Evolutionary conservation across 2,797 vertebrate genomes (phyloP), one percentile per base, ranked within the genome.

Genomic region (Lepilemur ruficaudatus): DNA sequence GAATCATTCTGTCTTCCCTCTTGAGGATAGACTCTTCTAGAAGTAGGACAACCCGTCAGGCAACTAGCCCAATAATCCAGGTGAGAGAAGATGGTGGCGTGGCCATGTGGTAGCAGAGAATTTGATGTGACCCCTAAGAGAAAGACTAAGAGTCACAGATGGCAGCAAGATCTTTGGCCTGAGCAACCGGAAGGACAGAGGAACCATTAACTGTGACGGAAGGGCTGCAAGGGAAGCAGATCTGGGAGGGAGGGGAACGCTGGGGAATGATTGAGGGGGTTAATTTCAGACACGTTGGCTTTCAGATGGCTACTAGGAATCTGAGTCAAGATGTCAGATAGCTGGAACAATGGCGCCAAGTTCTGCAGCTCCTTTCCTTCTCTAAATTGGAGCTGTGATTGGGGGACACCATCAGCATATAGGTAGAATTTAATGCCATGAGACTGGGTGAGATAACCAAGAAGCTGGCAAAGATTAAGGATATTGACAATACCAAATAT

Each of bases 161-260:
- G 4, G 20, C 35, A 22, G 22, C 30, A 48, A 52, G 63, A 20
- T 11, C 69, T 91, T 38, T 30, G 43, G 4, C 57, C 43, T 63
- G 18, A 35, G 25, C 57, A 20, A 70, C 32, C 3, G 4, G 17
- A 61, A 81, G n/a, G 50, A 59, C 9, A 22, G 9, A 55, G 46
- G 25, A 9, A 11, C 20, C 48, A 30, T 6, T 43, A 28, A 61
- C 38, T 23, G 8, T 22, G 52, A 97, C 41, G 46, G 38, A 2
- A 46, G 83, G 48, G 6, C 11, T 30, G 12, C 1, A 25, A 4
- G 13, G 59, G 48, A 75, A 79, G 43, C 79, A 10, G 48, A 57
- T 32, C 4, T 55, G 41, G 38, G 22, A 35, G 6, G 4, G 1
- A 4, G 43, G 32, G 9, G 28, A 22, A 0, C 46, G 0, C 5